Evolutionary conservation across 1,140 invertebrate species (phyloP).

Genomic region (Colletes gigas): DNA sequence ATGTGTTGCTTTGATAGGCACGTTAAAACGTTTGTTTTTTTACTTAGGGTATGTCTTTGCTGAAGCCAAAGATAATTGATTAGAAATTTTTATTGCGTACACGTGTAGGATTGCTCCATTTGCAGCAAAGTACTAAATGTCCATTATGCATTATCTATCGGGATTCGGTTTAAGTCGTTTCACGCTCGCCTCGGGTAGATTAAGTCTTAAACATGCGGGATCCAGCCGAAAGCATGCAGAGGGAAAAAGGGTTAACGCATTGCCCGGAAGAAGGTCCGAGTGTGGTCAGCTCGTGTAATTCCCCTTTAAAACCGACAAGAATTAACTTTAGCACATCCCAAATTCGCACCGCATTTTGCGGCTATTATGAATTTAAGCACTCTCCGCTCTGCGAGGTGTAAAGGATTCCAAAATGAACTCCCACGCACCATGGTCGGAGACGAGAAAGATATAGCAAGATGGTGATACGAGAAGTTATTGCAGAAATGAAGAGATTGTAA

Average conservation of each 20-base stretch:
- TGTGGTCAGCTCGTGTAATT: constrained; percentile 66
- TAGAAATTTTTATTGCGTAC: not conserved
- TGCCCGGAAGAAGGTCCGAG: constrained; percentile 53
- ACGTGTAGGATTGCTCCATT: not conserved
- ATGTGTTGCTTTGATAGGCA: too few relatives aligned
- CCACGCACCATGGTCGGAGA: constrained; percentile 23
- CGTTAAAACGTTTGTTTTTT: too few relatives aligned
- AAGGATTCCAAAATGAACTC: constrained; percentile 55
- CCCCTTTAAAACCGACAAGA: constrained; percentile 72
- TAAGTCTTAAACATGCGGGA: constrained; percentile 30
- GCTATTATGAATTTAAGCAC: constrained; percentile 73
- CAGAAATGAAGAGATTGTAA: not conserved
- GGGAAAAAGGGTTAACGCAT: constrained; percentile 36
- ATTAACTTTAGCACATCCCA: constrained; percentile 74
- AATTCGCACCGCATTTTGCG: constrained; percentile 73
- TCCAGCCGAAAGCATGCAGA: constrained; percentile 13
- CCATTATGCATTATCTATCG: not conserved
- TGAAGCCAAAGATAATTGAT: not conserved
- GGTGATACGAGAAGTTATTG: constrained; percentile 21
- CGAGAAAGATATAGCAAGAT: constrained; percentile 37
- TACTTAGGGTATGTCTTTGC: too few relatives aligned
- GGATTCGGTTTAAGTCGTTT: constrained; percentile 13
- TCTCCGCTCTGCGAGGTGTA: constrained; percentile 51
- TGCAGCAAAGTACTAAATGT: not conserved
- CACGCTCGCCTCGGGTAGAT: not conserved